phyloP scores from a whole-genome alignment of 2,113 vertebrate species.

The Illadopsis cleaveri region DNA sequence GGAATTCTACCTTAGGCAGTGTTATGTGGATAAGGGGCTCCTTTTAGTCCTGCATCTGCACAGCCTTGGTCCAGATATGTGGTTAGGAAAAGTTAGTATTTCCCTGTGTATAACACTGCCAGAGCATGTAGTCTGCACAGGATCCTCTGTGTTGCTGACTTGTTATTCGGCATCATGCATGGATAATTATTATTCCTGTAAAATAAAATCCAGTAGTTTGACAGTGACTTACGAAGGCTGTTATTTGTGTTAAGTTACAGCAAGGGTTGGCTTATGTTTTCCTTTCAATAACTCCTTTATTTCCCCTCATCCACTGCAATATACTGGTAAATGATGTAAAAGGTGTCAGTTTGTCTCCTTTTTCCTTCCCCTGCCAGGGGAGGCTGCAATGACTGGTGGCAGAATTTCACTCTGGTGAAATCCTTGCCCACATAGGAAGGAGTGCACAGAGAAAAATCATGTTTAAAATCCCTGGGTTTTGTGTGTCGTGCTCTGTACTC shows the following conservation, averaged over 20 bases:
- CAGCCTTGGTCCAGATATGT: rapidly evolving
- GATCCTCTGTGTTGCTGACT: background rate
- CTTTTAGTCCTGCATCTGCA: background rate
- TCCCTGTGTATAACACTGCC: background rate
- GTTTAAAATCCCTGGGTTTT: background rate
- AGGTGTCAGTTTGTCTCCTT: rapidly evolving
- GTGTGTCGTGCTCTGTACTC: background rate
- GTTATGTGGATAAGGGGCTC: background rate
- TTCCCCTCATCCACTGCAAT: background rate
- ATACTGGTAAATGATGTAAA: background rate
- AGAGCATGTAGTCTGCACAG: background rate
- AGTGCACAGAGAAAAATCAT: background rate
- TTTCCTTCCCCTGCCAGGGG: background rate
- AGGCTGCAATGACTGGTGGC: background rate
- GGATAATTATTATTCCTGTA: background rate
- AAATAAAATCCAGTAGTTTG: background rate
- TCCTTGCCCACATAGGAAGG: background rate
- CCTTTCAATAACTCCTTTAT: background rate
- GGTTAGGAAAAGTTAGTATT: background rate
- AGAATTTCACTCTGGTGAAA: background rate
- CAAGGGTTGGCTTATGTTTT: background rate
- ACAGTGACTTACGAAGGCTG: background rate
- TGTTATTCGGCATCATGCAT: background rate
- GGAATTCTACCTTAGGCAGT: background rate
- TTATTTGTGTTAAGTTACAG: rapidly evolving